Evolutionary conservation across 2,888 invertebrate species (phyloP), one percentile per base, ranked within the genome.

Genomic region (Hirtodrosophila cameraria): DNA sequence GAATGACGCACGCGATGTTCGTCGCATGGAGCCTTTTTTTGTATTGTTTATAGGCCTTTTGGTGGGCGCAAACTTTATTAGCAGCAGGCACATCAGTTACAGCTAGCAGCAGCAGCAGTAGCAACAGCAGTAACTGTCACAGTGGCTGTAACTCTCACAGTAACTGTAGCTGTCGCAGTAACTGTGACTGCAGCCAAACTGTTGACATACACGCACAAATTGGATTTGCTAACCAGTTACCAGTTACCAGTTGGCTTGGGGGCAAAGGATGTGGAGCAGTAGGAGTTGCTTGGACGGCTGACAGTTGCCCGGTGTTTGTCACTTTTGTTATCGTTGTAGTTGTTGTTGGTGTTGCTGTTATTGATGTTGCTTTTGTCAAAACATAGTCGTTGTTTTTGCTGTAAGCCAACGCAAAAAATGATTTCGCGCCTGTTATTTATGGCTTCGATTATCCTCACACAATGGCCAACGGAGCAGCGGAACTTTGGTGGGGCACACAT

Each of bases 361-460:
- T 23, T 41, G 23, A 7, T 38, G 38, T 18, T 57, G 46, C 25
- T 61, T 25, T 36, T 64, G 67, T 30, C 18, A n/a, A n/a, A n/a
- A n/a, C n/a, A 25, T 38, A 27, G 53, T 43, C 11, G 57, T 48
- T 64, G 48, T 33, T 57, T 18, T 35, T 62, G 57, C 31, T 54
- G 57, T 53, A 58, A 46, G 63, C 30, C 45, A 63, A 42, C 16
- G 15, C 28, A 54, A 53, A 49, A 70, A 75, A 57, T 55, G 74
- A 76, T 45, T 74, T 80, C 76, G 84, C 82, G 79, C 82, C 85
- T 78, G 81, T 82, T 82, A 82, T 82, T 82, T 82, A 82, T 82
- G 82, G 82, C 84, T 82, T 82, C 82, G 82, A 82, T 82, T 82
- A 82, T 81, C 82, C 82, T 74, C 82, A 68, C 68, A 76, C 84